Percentiles rank a stretch among this genome's conserved stretches.
Evolutionary conservation across 35 echinoderm and acorn worm genomes (phyloP).

Genomic region (Anneissia japonica): DNA sequence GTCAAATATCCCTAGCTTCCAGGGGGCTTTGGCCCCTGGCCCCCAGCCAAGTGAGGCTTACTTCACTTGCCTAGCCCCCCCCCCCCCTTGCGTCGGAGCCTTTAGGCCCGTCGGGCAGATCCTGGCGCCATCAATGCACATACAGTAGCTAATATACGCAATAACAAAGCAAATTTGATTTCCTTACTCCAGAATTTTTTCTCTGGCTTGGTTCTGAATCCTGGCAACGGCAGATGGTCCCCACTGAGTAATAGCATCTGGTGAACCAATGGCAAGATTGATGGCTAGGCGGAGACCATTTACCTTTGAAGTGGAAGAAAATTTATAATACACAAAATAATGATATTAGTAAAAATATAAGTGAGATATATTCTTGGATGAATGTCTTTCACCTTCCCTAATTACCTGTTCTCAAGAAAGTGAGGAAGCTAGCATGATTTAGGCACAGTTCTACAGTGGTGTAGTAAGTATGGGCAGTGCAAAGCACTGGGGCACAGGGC

Average conservation of each 20-base stretch:
- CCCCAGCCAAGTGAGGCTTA: no score
- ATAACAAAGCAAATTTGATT: no score
- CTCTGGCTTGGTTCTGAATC: conserved; percentile 64
- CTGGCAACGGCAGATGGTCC: conserved; percentile 13
- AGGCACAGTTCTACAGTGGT: neutral
- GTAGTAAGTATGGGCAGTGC: neutral
- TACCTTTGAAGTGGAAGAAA: conserved; percentile 40
- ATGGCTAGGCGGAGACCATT: conserved; percentile 80
- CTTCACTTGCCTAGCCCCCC: no score
- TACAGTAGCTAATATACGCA: no score
- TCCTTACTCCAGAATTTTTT: conserved; percentile 60
- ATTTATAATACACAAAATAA: no score
- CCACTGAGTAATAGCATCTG: conserved; percentile 41
- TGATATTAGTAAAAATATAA: neutral
- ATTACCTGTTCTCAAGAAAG: neutral
- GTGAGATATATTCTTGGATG: no score
- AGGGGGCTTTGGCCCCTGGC: no score
- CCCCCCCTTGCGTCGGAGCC: no score
- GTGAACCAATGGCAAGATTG: conserved; percentile 68
- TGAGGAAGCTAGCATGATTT: neutral
- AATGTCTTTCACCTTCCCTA: neutral
- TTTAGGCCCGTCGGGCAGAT: no score
- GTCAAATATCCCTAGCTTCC: no score
- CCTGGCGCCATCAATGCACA: no score
- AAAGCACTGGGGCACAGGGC: neutral